phyloP scores from a whole-genome alignment of 2,797 vertebrate genomes.

The Gila robusta region DNA sequence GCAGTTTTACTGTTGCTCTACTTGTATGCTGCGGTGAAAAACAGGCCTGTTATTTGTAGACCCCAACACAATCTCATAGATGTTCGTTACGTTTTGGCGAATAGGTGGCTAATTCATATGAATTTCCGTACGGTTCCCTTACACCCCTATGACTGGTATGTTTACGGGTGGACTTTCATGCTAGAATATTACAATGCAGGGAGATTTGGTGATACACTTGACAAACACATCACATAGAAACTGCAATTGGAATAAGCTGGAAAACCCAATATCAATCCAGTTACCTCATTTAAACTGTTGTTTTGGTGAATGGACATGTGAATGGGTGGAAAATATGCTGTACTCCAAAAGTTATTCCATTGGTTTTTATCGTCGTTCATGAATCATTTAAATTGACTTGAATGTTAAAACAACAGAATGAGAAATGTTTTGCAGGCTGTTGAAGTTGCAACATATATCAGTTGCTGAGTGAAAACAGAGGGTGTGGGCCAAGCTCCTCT shows the following conservation, averaged over 20 bases:
- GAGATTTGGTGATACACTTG: background rate
- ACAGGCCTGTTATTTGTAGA: no score
- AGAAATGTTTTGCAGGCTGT: conserved; percentile 5
- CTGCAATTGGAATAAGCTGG: background rate
- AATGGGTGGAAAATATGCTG: background rate
- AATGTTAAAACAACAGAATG: background rate
- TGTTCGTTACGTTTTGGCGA: no score
- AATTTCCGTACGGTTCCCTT: background rate
- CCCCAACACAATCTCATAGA: no score
- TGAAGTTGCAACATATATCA: background rate
- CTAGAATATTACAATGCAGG: no score
- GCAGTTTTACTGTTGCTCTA: no score
- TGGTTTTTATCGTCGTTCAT: background rate
- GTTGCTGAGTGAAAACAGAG: conserved; percentile 26
- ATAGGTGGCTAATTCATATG: background rate
- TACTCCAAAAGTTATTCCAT: background rate
- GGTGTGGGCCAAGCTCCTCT: conserved; percentile 48
- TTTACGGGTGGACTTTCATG: background rate
- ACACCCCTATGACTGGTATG: no score
- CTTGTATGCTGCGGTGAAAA: no score
- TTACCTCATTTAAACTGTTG: background rate
- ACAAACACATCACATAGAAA: background rate
- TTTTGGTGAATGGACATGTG: background rate
- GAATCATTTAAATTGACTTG: background rate
- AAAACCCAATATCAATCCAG: background rate